phyloP scores from a whole-genome alignment of 2,888 invertebrate species.

The Callimorpha dominula region DNA sequence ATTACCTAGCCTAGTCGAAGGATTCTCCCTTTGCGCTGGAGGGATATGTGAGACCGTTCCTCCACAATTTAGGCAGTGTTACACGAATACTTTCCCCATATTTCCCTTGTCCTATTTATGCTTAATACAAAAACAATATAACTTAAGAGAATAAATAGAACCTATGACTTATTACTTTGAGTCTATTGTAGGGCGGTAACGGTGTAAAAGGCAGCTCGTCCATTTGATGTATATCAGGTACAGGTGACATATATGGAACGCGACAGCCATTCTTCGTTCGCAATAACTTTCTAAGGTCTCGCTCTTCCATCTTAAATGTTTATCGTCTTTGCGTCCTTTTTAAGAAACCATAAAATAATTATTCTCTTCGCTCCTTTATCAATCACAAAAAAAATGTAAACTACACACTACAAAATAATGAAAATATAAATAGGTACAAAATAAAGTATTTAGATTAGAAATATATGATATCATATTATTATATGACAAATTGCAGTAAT shows the following conservation, averaged over 20 bases:
- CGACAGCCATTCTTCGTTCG: constrained; percentile 80
- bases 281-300: constrained; percentile 76
- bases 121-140: no score
- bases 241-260: constrained; percentile 73
- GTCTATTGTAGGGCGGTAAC: constrained; percentile 76
- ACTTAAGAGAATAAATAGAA: constrained; percentile 7
- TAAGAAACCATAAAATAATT: neutral
- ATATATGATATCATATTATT: neutral
- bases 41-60: no score
- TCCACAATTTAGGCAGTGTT: no score
- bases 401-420: neutral
- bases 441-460: neutral
- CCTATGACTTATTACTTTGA: constrained; percentile 69
- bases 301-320: constrained; percentile 57
- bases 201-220: constrained; percentile 76
- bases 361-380: neutral
- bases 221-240: constrained; percentile 75
- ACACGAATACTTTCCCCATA: no score
- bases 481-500: neutral
- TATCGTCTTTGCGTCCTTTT: neutral
- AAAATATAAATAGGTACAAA: constrained; percentile 6
- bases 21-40: no score
- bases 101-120: no score
- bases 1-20: no score
- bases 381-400: neutral